Conservation (phyloP, 2,888 invertebrate genomes). For the Stratiomys singularior region DNA sequence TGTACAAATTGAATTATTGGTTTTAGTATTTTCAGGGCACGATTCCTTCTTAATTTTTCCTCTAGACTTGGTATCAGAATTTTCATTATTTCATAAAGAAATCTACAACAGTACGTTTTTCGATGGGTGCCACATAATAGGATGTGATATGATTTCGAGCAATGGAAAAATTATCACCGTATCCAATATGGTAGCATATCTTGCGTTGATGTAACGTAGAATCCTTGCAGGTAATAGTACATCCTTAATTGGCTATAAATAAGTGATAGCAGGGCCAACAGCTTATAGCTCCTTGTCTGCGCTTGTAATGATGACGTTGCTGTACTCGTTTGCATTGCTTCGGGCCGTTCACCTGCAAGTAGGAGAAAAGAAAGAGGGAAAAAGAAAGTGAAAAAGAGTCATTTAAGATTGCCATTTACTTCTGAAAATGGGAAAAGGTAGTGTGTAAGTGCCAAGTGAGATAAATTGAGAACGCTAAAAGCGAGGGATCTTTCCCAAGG, state of each 20-base stretch:
- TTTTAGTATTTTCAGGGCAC: conserved; percentile 19
- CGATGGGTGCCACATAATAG: conserved; percentile 38
- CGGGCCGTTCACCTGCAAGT: conserved; percentile 76
- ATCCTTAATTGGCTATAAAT: conserved; percentile 51
- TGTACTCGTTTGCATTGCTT: conserved; percentile 82
- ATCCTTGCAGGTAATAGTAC: conserved; percentile 44
- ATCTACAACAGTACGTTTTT: conserved; percentile 3
- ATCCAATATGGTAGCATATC: conserved; percentile 20
- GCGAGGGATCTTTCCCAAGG: background rate
- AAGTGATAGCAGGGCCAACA: conserved; percentile 48
- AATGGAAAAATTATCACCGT: conserved; percentile 50
- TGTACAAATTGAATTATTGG: conserved; percentile 11
- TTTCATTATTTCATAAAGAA: conserved; percentile 1
- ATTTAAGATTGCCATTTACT: conserved; percentile 44
- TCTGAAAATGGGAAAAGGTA: conserved; percentile 21
- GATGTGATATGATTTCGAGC: conserved; percentile 31
- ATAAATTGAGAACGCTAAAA: conserved; percentile 6
- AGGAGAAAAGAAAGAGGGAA: background rate
- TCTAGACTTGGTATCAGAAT: background rate
- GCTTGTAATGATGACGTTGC: conserved; percentile 62
- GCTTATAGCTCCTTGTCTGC: conserved; percentile 41
- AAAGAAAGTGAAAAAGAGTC: background rate
- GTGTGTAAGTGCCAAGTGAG: background rate
- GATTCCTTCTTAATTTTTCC: background rate
- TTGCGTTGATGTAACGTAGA: conserved; percentile 25